Evolutionary conservation across 1,140 invertebrate genomes (phyloP).

Genomic region (Drosophila prosaltans): DNA sequence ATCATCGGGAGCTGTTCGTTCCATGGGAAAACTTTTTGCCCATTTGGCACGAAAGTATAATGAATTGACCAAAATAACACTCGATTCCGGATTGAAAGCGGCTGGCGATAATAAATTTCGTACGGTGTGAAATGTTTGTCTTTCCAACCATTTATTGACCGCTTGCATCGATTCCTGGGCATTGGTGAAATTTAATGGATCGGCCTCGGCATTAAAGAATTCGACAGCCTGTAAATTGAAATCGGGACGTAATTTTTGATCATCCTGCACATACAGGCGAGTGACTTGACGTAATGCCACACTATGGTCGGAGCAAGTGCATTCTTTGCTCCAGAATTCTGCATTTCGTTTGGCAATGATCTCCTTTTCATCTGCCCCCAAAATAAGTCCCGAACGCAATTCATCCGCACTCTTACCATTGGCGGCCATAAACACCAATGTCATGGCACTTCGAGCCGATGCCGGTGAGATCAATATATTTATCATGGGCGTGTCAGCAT

Average conservation of each 20-base stretch:
- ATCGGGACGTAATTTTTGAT: constrained; percentile 33
- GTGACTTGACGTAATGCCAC: constrained; percentile 54
- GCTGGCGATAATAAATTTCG: constrained; percentile 84
- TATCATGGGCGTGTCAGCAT: constrained; percentile 1
- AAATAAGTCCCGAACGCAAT: constrained; percentile 39
- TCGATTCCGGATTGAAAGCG: constrained; percentile 76
- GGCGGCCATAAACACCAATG: constrained; percentile 62
- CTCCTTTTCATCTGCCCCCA: constrained; percentile 44
- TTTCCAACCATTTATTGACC: constrained; percentile 87
- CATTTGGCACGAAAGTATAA: constrained; percentile 88
- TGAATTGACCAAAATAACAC: constrained; percentile 86
- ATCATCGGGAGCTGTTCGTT: constrained; percentile 65
- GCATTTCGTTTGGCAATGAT: constrained; percentile 57
- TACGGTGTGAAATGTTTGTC: constrained; percentile 86
- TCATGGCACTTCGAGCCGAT: constrained; percentile 58
- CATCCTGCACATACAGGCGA: constrained; percentile 54
- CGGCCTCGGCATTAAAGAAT: constrained; percentile 78
- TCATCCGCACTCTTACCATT: constrained; percentile 48
- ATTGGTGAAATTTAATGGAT: constrained; percentile 84
- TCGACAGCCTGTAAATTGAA: constrained; percentile 56
- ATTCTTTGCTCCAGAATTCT: constrained; percentile 48
- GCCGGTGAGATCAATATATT: constrained; percentile 56
- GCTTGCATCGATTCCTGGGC: constrained; percentile 74
- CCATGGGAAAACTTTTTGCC: constrained; percentile 84
- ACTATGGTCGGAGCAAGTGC: constrained; percentile 30